These are phyloP conservation scores for Scaptomyza pallida DNA, from an alignment of 1,140 invertebrate genomes.

Conservation along the genomic window DNA sequence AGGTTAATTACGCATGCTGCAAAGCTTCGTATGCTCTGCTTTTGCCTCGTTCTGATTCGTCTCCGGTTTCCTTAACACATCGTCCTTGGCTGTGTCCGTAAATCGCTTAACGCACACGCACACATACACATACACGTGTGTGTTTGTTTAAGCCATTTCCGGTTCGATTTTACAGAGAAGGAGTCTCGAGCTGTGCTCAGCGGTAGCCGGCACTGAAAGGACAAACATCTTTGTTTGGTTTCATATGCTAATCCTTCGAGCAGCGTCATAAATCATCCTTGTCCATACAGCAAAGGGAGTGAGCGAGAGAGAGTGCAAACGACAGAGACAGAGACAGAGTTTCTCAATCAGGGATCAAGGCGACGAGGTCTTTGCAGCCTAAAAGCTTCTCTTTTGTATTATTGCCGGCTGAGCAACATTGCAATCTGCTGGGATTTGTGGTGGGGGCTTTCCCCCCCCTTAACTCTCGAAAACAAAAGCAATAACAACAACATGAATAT, in stretches of 20 bases:
- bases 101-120: slow-evolving; percentile 53
- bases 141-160: slow-evolving; percentile 78
- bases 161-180: slow-evolving; percentile 68
- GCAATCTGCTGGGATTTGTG: slow-evolving; percentile 55
- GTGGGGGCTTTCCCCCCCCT: slow-evolving; percentile 26
- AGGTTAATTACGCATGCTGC: slow-evolving; percentile 82
- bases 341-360: slow-evolving; percentile 35
- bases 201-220: slow-evolving; percentile 16
- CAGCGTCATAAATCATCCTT: slow-evolving; percentile 70
- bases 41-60: background rate
- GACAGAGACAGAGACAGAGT: slow-evolving; percentile 12
- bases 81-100: slow-evolving; percentile 36
- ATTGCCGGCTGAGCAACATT: slow-evolving; percentile 48
- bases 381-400: slow-evolving; percentile 67
- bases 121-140: slow-evolving; percentile 17
- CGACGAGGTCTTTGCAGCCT: slow-evolving; percentile 29
- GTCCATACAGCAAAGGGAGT: slow-evolving; percentile 12
- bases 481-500: slow-evolving; percentile 73
- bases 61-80: slow-evolving; percentile 15
- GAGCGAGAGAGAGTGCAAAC: background rate
- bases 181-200: slow-evolving; percentile 6
- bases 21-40: slow-evolving; percentile 36
- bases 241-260: slow-evolving; percentile 75
- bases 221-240: slow-evolving; percentile 75
- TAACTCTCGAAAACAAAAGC: slow-evolving; percentile 50